Percentiles rank a stretch among this genome's conserved stretches.
phyloP scores from a whole-genome alignment of 2,113 vertebrate species.

The Electrona antarctica region DNA sequence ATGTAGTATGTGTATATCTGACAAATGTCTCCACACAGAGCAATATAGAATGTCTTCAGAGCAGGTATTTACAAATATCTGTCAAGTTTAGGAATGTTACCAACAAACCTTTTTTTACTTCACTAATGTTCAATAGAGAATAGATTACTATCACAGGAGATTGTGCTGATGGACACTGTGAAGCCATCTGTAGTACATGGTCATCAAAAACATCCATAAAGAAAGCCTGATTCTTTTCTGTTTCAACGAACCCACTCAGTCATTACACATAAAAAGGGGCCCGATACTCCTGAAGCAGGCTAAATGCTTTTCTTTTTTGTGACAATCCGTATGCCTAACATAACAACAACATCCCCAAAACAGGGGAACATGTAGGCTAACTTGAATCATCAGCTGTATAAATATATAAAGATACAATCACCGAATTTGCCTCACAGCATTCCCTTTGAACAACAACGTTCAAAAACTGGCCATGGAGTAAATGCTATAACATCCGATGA shows the following conservation, averaged over 20 bases:
- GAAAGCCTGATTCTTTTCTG: constrained; percentile 27
- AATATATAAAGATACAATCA: constrained; percentile 54
- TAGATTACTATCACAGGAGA: constrained; percentile 65
- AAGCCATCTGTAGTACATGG: constrained; percentile 31
- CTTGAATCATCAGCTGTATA: constrained; percentile 36
- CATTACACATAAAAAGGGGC: constrained; percentile 14
- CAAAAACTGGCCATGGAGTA: constrained; percentile 32
- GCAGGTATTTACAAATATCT: constrained; percentile 67
- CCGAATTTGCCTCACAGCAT: not conserved
- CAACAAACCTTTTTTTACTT: constrained; percentile 33
- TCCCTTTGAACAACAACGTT: not conserved
- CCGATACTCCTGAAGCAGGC: constrained; percentile 16
- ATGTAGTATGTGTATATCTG: constrained; percentile 41
- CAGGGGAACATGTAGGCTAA: constrained; percentile 28
- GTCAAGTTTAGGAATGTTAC: constrained; percentile 57
- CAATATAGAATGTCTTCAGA: constrained; percentile 56
- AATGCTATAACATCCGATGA: constrained; percentile 29
- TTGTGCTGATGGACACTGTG: constrained; percentile 67
- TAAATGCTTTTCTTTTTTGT: constrained; percentile 29
- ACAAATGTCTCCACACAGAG: constrained; percentile 47
- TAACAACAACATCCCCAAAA: constrained; percentile 9
- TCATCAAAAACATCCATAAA: constrained; percentile 27
- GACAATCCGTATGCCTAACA: constrained; percentile 15
- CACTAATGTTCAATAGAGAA: constrained; percentile 49
- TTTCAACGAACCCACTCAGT: constrained; percentile 10